A percentile compares a stretch with the other conserved stretches of the same genome.
phyloP scores from a whole-genome alignment of 2,797 vertebrate species.

The Gastrophryne carolinensis region DNA sequence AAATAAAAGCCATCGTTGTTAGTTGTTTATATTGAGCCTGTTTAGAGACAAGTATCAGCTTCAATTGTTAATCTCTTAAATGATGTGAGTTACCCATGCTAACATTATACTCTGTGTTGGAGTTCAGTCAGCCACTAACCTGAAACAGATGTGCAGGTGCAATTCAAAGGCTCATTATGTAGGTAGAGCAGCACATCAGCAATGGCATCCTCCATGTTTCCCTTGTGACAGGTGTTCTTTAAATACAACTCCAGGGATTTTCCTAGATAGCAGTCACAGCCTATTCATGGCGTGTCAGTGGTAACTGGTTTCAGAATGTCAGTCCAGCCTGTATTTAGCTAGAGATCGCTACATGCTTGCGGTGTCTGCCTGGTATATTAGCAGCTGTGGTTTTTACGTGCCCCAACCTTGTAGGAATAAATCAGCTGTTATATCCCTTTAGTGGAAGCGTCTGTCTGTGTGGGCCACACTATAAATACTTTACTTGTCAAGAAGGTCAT shows the following conservation, averaged over 20 bases:
- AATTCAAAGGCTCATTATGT: too few species aligned
- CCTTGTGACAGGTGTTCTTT: too few species aligned
- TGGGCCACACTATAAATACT: constrained; percentile 33
- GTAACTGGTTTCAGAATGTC: neutral
- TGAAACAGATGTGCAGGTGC: too few species aligned
- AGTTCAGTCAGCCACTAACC: too few species aligned
- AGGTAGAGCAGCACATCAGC: too few species aligned
- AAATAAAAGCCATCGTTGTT: too few species aligned
- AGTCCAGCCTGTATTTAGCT: neutral
- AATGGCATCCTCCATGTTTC: too few species aligned
- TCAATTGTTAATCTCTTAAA: too few species aligned
- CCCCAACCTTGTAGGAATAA: constrained; percentile 67
- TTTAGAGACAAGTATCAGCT: too few species aligned
- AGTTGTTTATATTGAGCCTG: too few species aligned
- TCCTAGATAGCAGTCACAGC: neutral
- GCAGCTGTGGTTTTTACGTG: constrained; percentile 56
- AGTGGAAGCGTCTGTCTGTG: constrained; percentile 38
- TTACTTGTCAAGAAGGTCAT: constrained; percentile 23
- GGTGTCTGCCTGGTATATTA: constrained; percentile 33
- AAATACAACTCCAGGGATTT: neutral
- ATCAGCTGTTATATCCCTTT: constrained; percentile 64
- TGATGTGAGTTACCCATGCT: too few species aligned
- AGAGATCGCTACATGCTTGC: neutral
- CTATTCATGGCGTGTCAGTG: neutral
- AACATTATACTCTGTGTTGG: too few species aligned